These are phyloP conservation scores for Spea hammondii DNA, from an alignment of 2,797 vertebrate genomes.

Conservation along the genomic window DNA sequence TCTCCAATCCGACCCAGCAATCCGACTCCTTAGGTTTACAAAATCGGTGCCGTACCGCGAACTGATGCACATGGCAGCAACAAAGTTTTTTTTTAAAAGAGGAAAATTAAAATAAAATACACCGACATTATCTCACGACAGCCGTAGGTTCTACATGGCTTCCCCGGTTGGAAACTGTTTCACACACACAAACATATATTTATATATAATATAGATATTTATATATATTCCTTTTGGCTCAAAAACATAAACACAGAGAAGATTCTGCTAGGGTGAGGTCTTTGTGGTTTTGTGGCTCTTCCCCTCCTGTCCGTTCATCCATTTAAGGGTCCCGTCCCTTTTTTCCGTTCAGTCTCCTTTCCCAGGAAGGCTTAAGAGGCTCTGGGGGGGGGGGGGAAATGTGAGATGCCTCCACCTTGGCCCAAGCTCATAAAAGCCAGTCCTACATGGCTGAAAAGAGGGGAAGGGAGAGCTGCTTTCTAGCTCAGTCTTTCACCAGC, in stretches of 20 bases:
- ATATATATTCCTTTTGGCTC: constrained; percentile 54
- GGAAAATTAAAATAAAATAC: constrained; percentile 33
- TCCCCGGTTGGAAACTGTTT: constrained; percentile 42
- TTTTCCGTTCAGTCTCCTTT: constrained; percentile 30
- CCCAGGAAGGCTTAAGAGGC: constrained; percentile 21
- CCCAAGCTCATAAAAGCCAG: constrained; percentile 23
- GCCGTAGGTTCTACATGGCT: constrained; percentile 40
- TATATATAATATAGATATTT: constrained; percentile 51
- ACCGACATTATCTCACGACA: constrained; percentile 28
- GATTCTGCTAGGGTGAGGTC: constrained; percentile 51
- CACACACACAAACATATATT: constrained; percentile 48
- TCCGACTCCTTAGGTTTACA: constrained; percentile 23
- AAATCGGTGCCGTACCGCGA: constrained; percentile 44
- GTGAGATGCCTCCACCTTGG: constrained; percentile 16
- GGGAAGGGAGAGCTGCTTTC: constrained; percentile 36
- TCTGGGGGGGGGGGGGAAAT: neutral
- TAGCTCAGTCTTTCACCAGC: constrained; percentile 81
- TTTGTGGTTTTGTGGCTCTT: constrained; percentile 50
- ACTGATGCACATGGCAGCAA: constrained; percentile 51
- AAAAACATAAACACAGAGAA: constrained; percentile 51
- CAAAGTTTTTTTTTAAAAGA: constrained; percentile 32
- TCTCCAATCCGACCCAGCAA: constrained; percentile 25
- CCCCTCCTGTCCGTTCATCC: constrained; percentile 41
- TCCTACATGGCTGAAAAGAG: constrained; percentile 35
- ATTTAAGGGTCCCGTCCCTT: constrained; percentile 33